Evolutionary conservation across 1,140 invertebrate genomes (phyloP), one percentile per base, ranked within the genome.

Genomic region (Nebria ingens): DNA sequence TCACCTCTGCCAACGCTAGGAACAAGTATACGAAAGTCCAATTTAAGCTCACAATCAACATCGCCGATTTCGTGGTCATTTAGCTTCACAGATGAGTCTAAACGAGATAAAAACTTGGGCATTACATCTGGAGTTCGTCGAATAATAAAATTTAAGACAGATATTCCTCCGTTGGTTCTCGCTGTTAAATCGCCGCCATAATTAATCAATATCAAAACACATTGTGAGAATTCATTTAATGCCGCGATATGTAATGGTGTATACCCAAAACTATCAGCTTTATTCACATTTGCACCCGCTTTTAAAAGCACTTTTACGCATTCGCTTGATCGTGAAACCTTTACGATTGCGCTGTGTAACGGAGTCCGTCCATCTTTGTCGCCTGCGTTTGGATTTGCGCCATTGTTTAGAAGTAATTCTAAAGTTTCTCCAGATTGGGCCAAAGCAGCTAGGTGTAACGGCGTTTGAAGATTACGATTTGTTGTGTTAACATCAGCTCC

Each of bases 201-300:
- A 73, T 81, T 80, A 52, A 93, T 68, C 15, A 94, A 73, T 19
- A 90, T 70, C 53, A 84, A 75, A 0, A 88, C 87, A 61, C 86
- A 86, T 19, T 76, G 75, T 2, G 87, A 87, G 58, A 84, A 87
- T 69, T 91, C 88, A 66, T 91, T 89, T 2, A 91, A 71, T 0
- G 89, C 90, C 1, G 89, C 89, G 25, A 92, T 80, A 67, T 93
- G 89, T 11, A 93, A 67, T 0, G 80, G 84, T 21, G 81, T 90
- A 71, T 84, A 93, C 53, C 84, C 91, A 73, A 80, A 94, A 62
- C 78, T 78, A 60, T 89, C 86, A 0, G 84, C 76, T 59, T 79
- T 78, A 67, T 93, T 91, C 1, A 91, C 82, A 64, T 86, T 78
- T 0, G 87, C 86, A 1, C 87, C 86, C 0, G 77, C 77, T 42